These are phyloP conservation scores for Anoplius nigerrimus DNA, from an alignment of 2,888 invertebrate genomes.

Conservation along the genomic window DNA sequence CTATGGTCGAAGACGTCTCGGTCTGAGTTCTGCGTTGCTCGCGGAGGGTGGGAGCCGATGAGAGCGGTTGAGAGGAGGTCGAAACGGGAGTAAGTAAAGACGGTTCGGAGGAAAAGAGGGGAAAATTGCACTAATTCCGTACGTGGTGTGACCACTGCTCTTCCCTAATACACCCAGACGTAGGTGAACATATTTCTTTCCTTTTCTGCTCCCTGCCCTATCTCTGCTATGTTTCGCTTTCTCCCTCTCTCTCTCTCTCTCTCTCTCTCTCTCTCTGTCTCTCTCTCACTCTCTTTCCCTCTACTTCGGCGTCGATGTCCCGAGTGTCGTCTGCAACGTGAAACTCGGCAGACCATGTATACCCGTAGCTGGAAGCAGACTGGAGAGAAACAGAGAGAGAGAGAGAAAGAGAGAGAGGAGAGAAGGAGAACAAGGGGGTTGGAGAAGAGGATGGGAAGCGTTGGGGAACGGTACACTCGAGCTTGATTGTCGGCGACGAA, in stretches of 20 bases:
- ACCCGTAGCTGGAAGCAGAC: neutral
- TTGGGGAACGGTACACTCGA: constrained; percentile 36
- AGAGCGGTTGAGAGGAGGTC: neutral
- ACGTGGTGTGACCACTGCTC: constrained; percentile 40
- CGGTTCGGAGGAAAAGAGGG: constrained; percentile 15
- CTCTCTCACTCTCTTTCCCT: constrained; percentile 11
- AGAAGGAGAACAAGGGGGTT: constrained; percentile 17
- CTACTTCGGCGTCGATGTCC: constrained; percentile 30
- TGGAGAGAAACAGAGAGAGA: neutral
- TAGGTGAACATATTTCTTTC: constrained; percentile 26
- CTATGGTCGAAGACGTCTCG: too few species aligned
- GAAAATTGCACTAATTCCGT: constrained; percentile 46
- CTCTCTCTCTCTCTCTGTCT: constrained; percentile 8
- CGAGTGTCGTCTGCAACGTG: constrained; percentile 28
- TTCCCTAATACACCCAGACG: constrained; percentile 25
- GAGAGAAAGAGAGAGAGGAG: neutral
- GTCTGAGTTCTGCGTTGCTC: too few species aligned
- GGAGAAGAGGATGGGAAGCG: constrained; percentile 14
- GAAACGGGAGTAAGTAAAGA: neutral
- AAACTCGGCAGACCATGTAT: constrained; percentile 32
- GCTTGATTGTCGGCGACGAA: constrained; percentile 57
- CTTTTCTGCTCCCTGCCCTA: constrained; percentile 8
- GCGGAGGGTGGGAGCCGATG: neutral
- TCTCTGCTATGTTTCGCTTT: too few species aligned
- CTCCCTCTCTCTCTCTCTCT: too few species aligned